Evolutionary conservation across 1,140 invertebrate genomes (phyloP).

Genomic region (Acarapis woodi): DNA sequence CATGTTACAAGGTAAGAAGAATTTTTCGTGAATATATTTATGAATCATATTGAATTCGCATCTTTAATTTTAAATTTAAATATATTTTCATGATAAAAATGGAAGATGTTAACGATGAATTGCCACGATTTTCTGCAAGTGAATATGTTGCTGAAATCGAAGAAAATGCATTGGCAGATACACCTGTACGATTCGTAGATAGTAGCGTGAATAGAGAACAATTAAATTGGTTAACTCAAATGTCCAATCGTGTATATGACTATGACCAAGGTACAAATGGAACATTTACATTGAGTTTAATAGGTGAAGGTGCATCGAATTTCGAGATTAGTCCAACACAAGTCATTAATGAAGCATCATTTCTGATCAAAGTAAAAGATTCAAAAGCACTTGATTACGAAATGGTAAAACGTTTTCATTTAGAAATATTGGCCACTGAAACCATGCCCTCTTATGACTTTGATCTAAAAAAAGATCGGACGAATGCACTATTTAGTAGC

Average conservation of each 20-base stretch:
- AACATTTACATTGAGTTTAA: constrained; percentile 49
- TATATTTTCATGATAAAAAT: too few relatives aligned
- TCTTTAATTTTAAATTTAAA: too few relatives aligned
- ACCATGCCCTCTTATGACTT: not conserved
- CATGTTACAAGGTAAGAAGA: too few relatives aligned
- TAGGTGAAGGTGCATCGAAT: constrained; percentile 34
- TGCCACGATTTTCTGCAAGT: constrained; percentile 42
- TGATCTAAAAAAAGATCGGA: not conserved
- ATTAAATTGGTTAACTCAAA: too few relatives aligned
- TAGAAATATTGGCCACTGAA: constrained; percentile 15
- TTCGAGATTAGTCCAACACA: constrained; percentile 64
- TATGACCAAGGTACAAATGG: constrained; percentile 49
- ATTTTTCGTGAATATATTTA: too few relatives aligned
- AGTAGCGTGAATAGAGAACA: constrained; percentile 21
- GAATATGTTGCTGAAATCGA: constrained; percentile 58
- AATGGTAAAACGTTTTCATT: constrained; percentile 24
- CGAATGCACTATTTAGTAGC: not conserved
- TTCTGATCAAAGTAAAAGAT: constrained; percentile 62
- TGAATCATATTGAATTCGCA: too few relatives aligned
- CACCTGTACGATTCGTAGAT: constrained; percentile 54
- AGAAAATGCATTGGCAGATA: constrained; percentile 67
- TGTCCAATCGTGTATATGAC: constrained; percentile 9
- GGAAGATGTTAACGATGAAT: constrained; percentile 81
- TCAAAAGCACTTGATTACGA: constrained; percentile 52
- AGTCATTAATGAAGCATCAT: constrained; percentile 69